Evolutionary conservation across 2,797 vertebrate species (phyloP).

Genomic region (Amazona finschi): DNA sequence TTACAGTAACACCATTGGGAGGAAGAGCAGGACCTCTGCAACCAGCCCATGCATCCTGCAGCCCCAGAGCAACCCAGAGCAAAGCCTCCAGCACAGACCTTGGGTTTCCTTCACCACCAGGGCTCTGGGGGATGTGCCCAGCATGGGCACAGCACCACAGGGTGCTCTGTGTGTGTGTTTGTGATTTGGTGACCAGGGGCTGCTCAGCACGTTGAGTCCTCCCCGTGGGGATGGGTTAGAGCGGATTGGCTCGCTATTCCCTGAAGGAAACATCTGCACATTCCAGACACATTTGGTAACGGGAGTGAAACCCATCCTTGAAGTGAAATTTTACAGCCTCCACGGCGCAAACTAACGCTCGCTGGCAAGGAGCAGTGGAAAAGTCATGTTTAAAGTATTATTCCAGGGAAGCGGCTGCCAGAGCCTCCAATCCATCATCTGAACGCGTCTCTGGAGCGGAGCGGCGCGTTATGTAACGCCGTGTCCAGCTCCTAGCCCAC

Average conservation of each 20-base stretch:
- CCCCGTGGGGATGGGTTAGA: conserved; percentile 41
- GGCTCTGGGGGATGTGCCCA: not conserved
- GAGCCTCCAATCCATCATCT: conserved; percentile 68
- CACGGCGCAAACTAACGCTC: conserved; percentile 58
- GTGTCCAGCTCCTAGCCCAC: not conserved
- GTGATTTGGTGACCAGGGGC: conserved; percentile 44
- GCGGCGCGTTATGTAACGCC: conserved; percentile 70
- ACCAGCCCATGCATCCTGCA: not conserved
- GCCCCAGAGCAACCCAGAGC: not conserved
- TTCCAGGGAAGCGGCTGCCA: conserved; percentile 67
- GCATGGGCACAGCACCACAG: not conserved
- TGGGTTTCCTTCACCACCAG: not conserved
- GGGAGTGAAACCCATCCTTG: conserved; percentile 78
- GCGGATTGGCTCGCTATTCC: conserved; percentile 73
- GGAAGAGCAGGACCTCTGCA: not conserved
- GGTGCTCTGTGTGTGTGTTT: conserved; percentile 20
- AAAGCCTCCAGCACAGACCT: not conserved
- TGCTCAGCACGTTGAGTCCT: conserved; percentile 30
- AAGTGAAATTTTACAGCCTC: conserved; percentile 76
- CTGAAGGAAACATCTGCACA: conserved; percentile 95
- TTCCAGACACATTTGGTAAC: conserved; percentile 93
- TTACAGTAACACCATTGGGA: not conserved
- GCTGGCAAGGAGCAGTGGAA: conserved; percentile 75
- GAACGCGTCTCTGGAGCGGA: conserved; percentile 43
- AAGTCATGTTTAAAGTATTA: conserved; percentile 77